Evolutionary conservation across 2,888 invertebrate genomes (phyloP), one percentile per base, ranked within the genome.

Genomic region (Melinopterus prodromus): DNA sequence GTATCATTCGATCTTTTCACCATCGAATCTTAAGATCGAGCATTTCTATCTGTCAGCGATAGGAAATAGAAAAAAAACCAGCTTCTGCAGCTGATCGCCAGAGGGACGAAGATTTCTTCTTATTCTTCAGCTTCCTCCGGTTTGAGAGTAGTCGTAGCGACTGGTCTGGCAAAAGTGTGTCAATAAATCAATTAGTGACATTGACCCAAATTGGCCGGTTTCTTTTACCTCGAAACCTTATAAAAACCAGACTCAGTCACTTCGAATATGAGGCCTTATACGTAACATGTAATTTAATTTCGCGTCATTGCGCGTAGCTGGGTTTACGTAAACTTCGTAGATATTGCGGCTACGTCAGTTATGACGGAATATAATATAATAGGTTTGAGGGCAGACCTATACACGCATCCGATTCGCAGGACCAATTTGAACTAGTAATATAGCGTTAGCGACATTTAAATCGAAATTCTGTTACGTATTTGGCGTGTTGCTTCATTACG

Each of bases 131-230:
- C 53, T 12, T 12, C 53, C 53, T 12, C 53, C 7, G 9, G 12
- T 53, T 53, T 53, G 53, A 53, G 53, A 53, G 53, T 53, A 53
- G 53, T 53, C 7, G 53, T 53, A 53, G 12, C 53, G 53, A 9
- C 53, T 53, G 7, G 53, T 53, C 53, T 53, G 53, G 53, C 7
- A 53, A 53, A 53, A 53, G 53, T 53, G 12, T 53, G 53, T 53
- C 53, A 53, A 53, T 53, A 53, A 53, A 53, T 53, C 53, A 53
- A 53, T 53, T 53, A 53, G 53, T 53, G 53, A 53, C 53, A 53
- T 53, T 53, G 53, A 53, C 53, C 53, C 53, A 53, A 53, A 53
- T 53, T 53, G 5, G 53, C 53, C 53, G 53, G 53, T 53, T 53
- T 53, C 53, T 53, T 53, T 53, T 53, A 53, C 53, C 53, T 53